A percentile compares a stretch with the other conserved stretches of the same genome.
Evolutionary conservation across 2,888 invertebrate genomes (phyloP).

Genomic region (Drosophila sordidula): DNA sequence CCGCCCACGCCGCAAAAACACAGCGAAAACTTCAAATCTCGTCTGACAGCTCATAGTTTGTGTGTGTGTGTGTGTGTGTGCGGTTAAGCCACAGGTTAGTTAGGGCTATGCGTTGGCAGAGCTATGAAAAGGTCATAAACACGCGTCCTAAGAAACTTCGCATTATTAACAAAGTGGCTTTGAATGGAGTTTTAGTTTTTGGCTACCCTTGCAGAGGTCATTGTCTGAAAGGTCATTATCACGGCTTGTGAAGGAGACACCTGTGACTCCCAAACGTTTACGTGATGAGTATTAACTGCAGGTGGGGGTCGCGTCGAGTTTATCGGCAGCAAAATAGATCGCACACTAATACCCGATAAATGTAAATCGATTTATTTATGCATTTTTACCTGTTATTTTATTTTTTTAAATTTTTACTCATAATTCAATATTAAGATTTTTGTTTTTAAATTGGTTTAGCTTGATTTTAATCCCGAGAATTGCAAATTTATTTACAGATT

Average conservation of each 20-base stretch:
- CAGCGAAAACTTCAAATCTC: slow-evolving; percentile 38
- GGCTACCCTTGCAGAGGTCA: neutral
- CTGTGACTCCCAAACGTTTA: neutral
- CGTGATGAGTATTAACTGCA: neutral
- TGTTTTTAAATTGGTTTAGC: too few species aligned
- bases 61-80: neutral
- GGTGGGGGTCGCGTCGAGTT: neutral
- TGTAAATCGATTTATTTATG: too few species aligned
- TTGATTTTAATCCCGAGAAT: too few species aligned
- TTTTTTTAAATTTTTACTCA: too few species aligned
- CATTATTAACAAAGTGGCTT: slow-evolving; percentile 1
- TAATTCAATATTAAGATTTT: too few species aligned
- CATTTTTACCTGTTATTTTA: too few species aligned
- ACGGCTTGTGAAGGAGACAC: too few species aligned
- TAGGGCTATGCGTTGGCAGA: slow-evolving; percentile 9
- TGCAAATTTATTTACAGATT: too few species aligned
- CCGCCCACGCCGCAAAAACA: slow-evolving; percentile 19
- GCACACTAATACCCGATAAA: too few species aligned
- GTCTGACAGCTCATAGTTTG: slow-evolving; percentile 26
- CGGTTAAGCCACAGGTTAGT: slow-evolving; percentile 24
- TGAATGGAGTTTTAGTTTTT: neutral
- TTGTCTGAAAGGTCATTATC: neutral
- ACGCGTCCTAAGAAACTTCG: neutral
- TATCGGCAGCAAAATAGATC: too few species aligned
- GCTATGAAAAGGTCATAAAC: slow-evolving; percentile 5